Evolutionary conservation across 2,797 vertebrate genomes (phyloP).

Genomic region (Diplodus sargus): DNA sequence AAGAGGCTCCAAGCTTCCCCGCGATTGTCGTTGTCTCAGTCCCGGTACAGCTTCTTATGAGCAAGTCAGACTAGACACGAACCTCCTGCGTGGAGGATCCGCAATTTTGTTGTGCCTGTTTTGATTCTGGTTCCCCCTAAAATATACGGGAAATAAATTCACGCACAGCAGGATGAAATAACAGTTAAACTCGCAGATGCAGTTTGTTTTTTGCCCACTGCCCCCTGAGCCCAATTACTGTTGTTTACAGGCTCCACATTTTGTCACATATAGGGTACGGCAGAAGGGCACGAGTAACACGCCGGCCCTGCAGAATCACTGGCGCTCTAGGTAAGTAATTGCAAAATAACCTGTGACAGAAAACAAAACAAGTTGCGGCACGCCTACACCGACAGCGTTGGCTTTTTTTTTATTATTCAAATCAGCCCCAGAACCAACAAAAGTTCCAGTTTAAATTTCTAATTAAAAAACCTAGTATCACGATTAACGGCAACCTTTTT

Average conservation of each 20-base stretch:
- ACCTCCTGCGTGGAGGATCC: background rate
- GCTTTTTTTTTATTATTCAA: background rate
- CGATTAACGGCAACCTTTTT: background rate
- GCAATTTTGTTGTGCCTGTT: background rate
- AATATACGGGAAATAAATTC: constrained; percentile 37
- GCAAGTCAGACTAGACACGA: background rate
- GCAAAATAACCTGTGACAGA: constrained; percentile 43
- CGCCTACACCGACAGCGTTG: background rate
- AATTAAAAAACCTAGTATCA: constrained; percentile 4
- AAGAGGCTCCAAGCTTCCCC: constrained; percentile 1
- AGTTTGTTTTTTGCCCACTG: constrained; percentile 50
- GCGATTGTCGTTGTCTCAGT: background rate
- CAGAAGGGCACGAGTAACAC: constrained; percentile 53
- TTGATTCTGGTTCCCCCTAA: constrained; percentile 6
- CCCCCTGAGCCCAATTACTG: constrained; percentile 79
- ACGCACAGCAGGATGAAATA: constrained; percentile 40
- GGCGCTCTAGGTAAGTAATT: constrained; percentile 26
- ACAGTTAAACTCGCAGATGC: constrained; percentile 36
- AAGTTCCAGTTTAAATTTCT: background rate
- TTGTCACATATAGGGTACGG: constrained; percentile 55
- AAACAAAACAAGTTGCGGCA: constrained; percentile 16
- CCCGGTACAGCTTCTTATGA: background rate
- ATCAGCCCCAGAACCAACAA: background rate
- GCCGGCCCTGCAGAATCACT: constrained; percentile 35
- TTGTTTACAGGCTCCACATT: constrained; percentile 73